Base-by-base conservation (phyloP, 2,113 vertebrate species). In the Chaetorhynchus papuensis region DNA sequence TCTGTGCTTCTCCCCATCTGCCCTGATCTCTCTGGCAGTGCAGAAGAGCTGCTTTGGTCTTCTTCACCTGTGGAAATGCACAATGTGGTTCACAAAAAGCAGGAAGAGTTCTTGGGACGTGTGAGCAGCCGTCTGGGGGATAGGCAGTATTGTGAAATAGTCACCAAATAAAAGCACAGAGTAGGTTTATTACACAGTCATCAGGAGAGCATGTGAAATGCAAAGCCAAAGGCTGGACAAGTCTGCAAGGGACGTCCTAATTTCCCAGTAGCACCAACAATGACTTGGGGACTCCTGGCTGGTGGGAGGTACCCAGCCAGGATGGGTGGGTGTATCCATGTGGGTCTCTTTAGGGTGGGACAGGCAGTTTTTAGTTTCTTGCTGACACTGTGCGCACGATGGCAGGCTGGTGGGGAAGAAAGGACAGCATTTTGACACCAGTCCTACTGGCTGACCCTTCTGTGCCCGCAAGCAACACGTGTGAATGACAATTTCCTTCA, bases 301-400 rank as follows among this genome's bases (percentile, higher is more conserved):
- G 41, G 6, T 2, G 11, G 23, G 7, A 47, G 15, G 6, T 4
- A 31, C 31, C 23, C 2, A 1, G 49, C n/a, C 10, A 37, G 53
- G 41, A 16, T 0, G 4, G 22, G 13, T 24, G 41, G 26, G 20
- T 20, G 10, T 19, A 72, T 57, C 54, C 60, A 2, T 30, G 12
- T 2, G 3, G 10, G 3, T 50, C 37, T 26, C 33, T 71, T 66
- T 0, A 8, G 23, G 10, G 30, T 30, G 11, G 31, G 7, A 63
- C 39, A 54, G 19, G 24, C 1, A 3, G 19, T 7, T 83, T 79
- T 76, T 11, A 41, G 13, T 6, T 35, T 71, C 52, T 60, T 53
- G 30, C 27, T 39, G 45, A 33, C 26, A 2, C 53, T 18, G 6
- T 23, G 35, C 18, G 15, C 63, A 31, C 0, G 0, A 22, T 2